These are phyloP conservation scores for Physocephala rufipes DNA, from an alignment of 2,888 invertebrate species.

Conservation along the genomic window DNA sequence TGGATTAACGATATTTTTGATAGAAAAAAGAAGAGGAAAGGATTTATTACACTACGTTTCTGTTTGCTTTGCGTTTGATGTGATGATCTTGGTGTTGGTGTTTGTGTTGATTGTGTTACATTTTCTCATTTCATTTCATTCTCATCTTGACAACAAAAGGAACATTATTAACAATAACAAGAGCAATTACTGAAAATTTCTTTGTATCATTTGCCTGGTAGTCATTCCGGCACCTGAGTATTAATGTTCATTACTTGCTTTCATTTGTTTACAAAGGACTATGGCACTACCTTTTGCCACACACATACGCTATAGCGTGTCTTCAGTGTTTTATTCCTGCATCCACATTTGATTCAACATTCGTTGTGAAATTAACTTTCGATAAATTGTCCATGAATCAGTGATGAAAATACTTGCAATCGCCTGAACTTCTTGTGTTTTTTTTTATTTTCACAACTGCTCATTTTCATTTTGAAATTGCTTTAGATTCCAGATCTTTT, in stretches of 20 bases:
- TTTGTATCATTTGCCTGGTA: neutral
- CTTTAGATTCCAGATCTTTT: too few relatives aligned
- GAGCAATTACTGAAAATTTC: conserved; percentile 5
- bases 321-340: too few relatives aligned
- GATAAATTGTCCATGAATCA: too few relatives aligned
- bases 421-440: too few relatives aligned
- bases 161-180: neutral
- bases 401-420: too few relatives aligned
- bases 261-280: conserved; percentile 13
- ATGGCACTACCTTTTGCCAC: too few relatives aligned
- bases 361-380: too few relatives aligned
- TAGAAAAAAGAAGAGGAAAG: neutral
- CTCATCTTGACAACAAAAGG: conserved; percentile 10
- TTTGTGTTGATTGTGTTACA: neutral
- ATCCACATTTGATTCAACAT: neutral
- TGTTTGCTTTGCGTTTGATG: neutral
- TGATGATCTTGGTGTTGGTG: neutral
- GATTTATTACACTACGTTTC: neutral
- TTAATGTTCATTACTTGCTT: conserved; percentile 33
- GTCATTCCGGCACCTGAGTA: conserved; percentile 26
- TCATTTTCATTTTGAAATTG: too few relatives aligned
- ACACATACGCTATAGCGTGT: neutral
- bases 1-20: neutral
- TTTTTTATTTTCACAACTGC: too few relatives aligned
- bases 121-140: neutral